Base-by-base conservation (phyloP, 1,140 invertebrate genomes). In the Agraylea sexmaculata region DNA sequence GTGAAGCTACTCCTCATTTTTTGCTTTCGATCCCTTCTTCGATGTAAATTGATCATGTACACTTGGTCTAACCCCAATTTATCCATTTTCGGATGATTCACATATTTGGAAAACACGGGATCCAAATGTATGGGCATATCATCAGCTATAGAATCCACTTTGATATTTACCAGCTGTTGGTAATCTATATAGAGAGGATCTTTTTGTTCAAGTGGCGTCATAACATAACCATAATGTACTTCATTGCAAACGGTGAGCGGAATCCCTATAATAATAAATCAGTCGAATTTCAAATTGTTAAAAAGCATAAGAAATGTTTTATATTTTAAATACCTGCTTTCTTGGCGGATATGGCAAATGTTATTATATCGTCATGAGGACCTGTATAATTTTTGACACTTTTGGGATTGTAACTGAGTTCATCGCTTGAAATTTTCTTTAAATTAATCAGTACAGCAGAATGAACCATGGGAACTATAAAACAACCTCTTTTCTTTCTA, bases 321-420 rank as follows among this genome's bases (percentile, higher is more conserved):
- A 15, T 19, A 39, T 38, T 22, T 13, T 30, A 34, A n/a, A 27
- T 44, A 78, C 77, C 73, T 52, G 75, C 72, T 49, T 64, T 67
- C 54, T 79, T 83, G 8, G 93, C 91, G 42, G 80, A 83, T 6
- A 84, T 53, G 4, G 91, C 90, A 71, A 99, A 97, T 8, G 82
- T 74, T 51, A 97, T 95, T 25, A 97, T 92, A 60, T 98, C 93
- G 68, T 97, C 90, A 5, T 73, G 60, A 0, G 91, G 89, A 23
- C 87, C 85, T 35, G 74, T 63, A 42, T 83, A 84, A 21, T 72
- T 60, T 1, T 52, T 36, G 2, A 87, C 50, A 37, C 76, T 76
- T 15, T 69, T 58, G 1, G 76, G 69, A 36, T 77, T 61, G 57
- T 94, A 98, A 2, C 87, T 85, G 2, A 98, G 66, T 25, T 58